Percentiles rank a stretch among this genome's conserved stretches.
Conservation (phyloP, 2,113 vertebrate genomes). For the Entelurus aequoreus region DNA sequence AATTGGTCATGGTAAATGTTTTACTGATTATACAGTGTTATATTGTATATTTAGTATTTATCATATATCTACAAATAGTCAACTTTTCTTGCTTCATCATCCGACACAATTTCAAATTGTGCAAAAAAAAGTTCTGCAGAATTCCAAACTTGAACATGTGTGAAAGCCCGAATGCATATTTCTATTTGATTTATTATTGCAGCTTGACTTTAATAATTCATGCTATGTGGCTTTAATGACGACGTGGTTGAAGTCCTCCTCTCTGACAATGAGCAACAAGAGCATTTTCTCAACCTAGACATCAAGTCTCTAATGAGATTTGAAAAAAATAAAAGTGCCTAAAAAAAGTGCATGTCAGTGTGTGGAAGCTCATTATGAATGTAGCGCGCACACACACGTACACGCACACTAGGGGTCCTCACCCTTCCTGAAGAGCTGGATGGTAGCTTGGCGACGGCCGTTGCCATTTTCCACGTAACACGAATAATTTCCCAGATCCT, state of each 20-base stretch:
- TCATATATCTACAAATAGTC: too few relatives aligned
- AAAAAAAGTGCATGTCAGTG: not conserved
- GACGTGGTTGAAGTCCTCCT: conserved; percentile 17
- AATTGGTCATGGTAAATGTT: too few relatives aligned
- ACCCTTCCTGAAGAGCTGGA: conserved; percentile 92
- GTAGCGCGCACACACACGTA: too few relatives aligned
- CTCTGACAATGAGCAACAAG: not conserved
- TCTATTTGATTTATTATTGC: conserved; percentile 1
- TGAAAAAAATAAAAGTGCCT: too few relatives aligned
- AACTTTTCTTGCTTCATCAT: not conserved
- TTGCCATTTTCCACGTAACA: conserved; percentile 97
- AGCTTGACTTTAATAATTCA: conserved; percentile 16
- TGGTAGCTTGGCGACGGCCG: conserved; percentile 86
- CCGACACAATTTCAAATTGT: not conserved
- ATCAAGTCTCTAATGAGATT: not conserved
- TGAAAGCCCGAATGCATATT: not conserved
- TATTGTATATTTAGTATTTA: too few relatives aligned
- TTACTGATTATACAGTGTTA: too few relatives aligned
- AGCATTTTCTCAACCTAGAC: not conserved
- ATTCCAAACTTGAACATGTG: not conserved
- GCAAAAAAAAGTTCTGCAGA: not conserved
- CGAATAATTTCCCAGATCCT: conserved; percentile 94
- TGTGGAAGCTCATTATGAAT: not conserved
- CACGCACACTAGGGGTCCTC: conserved; percentile 42
- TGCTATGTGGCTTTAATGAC: conserved; percentile 21